phyloP scores from a whole-genome alignment of 2,113 vertebrate species.

The Noctilio leporinus region DNA sequence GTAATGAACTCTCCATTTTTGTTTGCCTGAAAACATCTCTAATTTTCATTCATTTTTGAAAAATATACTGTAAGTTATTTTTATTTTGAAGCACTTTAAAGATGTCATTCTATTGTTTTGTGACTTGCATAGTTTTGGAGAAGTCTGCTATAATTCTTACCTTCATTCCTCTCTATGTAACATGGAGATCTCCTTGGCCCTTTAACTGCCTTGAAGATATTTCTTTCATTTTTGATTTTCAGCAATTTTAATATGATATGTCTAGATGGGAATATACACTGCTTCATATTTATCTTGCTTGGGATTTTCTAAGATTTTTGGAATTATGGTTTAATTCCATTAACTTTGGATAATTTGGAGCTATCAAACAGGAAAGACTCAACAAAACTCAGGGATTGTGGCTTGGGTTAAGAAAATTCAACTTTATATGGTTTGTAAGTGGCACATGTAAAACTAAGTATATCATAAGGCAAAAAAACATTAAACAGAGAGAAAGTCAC shows the following conservation, averaged over 20 bases:
- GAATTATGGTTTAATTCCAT: background rate
- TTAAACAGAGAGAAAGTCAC: background rate
- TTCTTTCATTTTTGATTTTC: background rate
- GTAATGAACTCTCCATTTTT: background rate
- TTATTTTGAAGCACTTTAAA: background rate
- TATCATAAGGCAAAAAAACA: background rate
- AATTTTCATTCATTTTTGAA: background rate
- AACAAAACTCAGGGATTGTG: background rate
- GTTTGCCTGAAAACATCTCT: background rate
- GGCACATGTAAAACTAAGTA: background rate
- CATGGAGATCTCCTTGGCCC: background rate
- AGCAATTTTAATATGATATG: background rate
- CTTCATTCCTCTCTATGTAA: background rate
- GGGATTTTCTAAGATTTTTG: background rate
- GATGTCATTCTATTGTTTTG: background rate
- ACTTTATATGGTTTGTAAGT: background rate
- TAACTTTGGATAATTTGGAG: background rate
- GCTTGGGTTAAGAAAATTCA: background rate
- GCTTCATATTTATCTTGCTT: background rate
- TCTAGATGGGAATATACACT: background rate
- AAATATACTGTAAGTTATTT: background rate
- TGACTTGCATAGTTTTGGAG: background rate
- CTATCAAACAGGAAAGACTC: background rate
- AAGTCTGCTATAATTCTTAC: background rate
- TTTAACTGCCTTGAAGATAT: background rate